Conservation (phyloP, 2,797 vertebrate genomes). For the Bradypodion pumilum region DNA sequence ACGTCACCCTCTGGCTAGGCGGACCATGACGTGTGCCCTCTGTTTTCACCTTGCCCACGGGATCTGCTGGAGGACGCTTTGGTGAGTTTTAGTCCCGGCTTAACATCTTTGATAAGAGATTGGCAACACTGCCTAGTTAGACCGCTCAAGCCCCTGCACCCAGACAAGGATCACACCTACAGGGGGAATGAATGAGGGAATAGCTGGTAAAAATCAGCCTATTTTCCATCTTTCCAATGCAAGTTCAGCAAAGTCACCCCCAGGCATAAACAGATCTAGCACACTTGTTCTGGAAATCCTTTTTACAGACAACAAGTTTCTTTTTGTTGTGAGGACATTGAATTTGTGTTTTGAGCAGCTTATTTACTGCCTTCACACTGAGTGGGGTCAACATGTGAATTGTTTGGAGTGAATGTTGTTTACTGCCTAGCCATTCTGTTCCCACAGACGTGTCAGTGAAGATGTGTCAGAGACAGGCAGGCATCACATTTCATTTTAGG, state of each 20-base stretch:
- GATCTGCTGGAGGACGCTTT: too few species aligned
- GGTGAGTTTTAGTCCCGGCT: too few species aligned
- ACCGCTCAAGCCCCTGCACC: too few species aligned
- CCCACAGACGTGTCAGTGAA: neutral
- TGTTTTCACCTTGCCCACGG: too few species aligned
- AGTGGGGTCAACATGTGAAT: neutral
- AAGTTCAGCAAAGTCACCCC: neutral
- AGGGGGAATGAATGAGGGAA: too few species aligned
- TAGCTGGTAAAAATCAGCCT: neutral
- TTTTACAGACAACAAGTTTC: neutral
- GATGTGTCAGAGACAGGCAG: neutral
- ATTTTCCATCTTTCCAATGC: neutral
- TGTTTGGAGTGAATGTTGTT: accelerated
- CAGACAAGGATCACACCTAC: too few species aligned
- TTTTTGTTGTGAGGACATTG: neutral
- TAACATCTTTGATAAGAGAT: too few species aligned
- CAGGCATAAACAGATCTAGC: neutral
- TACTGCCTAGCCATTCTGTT: slow-evolving; percentile 8
- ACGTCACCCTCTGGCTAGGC: too few species aligned
- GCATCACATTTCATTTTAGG: slow-evolving; percentile 1
- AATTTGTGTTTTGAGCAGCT: neutral
- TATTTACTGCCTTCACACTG: neutral
- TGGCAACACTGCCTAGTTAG: too few species aligned
- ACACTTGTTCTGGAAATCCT: slow-evolving; percentile 1
- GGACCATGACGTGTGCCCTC: too few species aligned